Evolutionary conservation across 2,113 vertebrate genomes (phyloP), one percentile per base, ranked within the genome.

Genomic region (Pituophis catenifer): DNA sequence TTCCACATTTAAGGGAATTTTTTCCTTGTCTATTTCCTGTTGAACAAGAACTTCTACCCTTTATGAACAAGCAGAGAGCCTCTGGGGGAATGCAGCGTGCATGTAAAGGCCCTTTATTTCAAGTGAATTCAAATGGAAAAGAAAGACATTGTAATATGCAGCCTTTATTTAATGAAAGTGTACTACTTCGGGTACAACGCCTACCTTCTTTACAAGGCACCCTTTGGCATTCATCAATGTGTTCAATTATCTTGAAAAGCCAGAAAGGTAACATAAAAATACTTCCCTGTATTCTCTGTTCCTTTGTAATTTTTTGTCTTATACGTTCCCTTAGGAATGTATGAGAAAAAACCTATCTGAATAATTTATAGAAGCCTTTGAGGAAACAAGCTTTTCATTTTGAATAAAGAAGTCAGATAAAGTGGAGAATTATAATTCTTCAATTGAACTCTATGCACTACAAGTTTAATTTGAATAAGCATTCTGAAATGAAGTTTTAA

Each of bases 231-330:
- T 96, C 93, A 93, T 94, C 95, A 94, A 94, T 26, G 94, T 92
- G 94, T 94, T 97, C 96, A 92, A 94, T 91, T 97, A 96, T 94
- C 96, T 91, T 29, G 91, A 95, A 95, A 92, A 93, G 94, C 92
- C 95, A 92, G 94, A 93, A 95, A 95, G 92, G 94, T 90, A 96
- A 97, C 97, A 97, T 81, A 90, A 97, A 96, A 91, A 96, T 92
- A 95, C 23, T 44, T 38, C 89, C 23, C 92, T 23, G 75, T 44
- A 48, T 85, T 90, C 38, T 94, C 94, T 93, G 93, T 96, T 97
- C 24, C 90, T 54, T 96, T 92, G 90, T 95, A 95, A 97, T 97
- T 96, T 96, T 97, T 95, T 96, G 97, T 97, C 96, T 97, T 94
- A 48, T 92, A 90, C 96, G 94, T 95, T 97, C 91, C 93, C 93